phyloP scores from a whole-genome alignment of 2,888 invertebrate species.

The Cynaeus angustus region DNA sequence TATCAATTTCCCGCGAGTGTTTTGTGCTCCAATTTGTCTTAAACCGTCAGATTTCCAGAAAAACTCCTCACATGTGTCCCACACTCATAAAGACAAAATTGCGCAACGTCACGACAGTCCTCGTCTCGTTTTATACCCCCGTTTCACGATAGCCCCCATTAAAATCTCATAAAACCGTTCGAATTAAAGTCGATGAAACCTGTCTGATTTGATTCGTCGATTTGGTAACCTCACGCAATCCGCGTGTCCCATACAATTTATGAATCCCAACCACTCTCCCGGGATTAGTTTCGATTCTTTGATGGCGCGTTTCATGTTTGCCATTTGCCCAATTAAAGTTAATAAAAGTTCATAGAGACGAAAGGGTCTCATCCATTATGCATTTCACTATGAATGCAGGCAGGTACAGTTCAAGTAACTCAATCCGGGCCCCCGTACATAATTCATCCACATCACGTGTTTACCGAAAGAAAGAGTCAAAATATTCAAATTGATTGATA shows the following conservation, averaged over 20 bases:
- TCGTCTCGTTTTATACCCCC: background rate
- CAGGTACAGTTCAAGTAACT: conserved; percentile 29
- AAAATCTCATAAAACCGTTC: conserved; percentile 5
- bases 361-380: conserved; percentile 38
- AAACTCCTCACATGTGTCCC: conserved; percentile 1
- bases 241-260: background rate
- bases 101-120: conserved; percentile 5
- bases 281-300: conserved; percentile 22
- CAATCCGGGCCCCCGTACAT: conserved; percentile 14
- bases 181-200: conserved; percentile 8
- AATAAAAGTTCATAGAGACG: conserved; percentile 32
- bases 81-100: background rate
- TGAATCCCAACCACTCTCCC: conserved; percentile 14
- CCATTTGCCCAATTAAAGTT: conserved; percentile 28
- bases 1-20: too few species aligned
- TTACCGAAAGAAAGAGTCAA: conserved; percentile 1
- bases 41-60: background rate
- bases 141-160: background rate
- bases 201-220: conserved; percentile 3
- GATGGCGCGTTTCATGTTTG: conserved; percentile 19
- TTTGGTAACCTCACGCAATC: conserved; percentile 2
- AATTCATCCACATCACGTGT: conserved; percentile 31
- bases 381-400: conserved; percentile 10
- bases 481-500: background rate
- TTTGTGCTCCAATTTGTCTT: too few species aligned